These are phyloP conservation scores for Graphium colonna DNA, from an alignment of 2,888 invertebrate species.

Conservation along the genomic window DNA sequence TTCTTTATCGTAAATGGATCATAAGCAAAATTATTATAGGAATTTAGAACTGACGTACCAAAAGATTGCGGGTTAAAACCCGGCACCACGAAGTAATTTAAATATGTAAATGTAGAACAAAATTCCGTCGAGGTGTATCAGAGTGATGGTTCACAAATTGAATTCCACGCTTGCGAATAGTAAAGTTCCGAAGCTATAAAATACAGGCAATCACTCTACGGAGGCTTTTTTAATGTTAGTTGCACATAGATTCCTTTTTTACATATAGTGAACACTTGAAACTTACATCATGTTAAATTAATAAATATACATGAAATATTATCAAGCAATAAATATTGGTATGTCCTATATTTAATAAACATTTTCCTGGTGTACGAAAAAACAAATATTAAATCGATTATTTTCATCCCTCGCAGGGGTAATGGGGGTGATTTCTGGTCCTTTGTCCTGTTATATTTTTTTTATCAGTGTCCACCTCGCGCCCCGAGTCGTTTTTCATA, in stretches of 20 bases:
- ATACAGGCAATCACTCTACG: too few relatives aligned
- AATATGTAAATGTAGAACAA: conserved; percentile 51
- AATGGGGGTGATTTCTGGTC: conserved; percentile 6
- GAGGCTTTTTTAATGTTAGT: conserved; percentile 1
- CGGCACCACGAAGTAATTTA: conserved; percentile 42
- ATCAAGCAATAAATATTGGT: background rate
- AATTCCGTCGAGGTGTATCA: conserved; percentile 40
- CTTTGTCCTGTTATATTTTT: conserved; percentile 22
- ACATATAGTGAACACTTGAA: too few relatives aligned
- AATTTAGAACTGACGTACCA: conserved; percentile 9
- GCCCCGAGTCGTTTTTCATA: conserved; percentile 55
- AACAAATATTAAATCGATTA: background rate
- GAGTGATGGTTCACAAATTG: too few relatives aligned
- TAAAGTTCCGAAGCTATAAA: conserved; percentile 17
- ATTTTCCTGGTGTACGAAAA: background rate
- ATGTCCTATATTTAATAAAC: background rate
- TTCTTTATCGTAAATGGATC: too few relatives aligned
- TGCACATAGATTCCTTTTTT: too few relatives aligned
- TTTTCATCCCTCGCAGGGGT: background rate
- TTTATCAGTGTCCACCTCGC: conserved; percentile 37
- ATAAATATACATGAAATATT: too few relatives aligned
- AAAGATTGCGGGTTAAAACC: conserved; percentile 14
- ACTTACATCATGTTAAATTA: too few relatives aligned
- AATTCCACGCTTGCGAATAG: conserved; percentile 18
- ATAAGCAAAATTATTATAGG: background rate